Evolutionary conservation across 2,888 invertebrate genomes (phyloP).

Genomic region (Molorchus minor): DNA sequence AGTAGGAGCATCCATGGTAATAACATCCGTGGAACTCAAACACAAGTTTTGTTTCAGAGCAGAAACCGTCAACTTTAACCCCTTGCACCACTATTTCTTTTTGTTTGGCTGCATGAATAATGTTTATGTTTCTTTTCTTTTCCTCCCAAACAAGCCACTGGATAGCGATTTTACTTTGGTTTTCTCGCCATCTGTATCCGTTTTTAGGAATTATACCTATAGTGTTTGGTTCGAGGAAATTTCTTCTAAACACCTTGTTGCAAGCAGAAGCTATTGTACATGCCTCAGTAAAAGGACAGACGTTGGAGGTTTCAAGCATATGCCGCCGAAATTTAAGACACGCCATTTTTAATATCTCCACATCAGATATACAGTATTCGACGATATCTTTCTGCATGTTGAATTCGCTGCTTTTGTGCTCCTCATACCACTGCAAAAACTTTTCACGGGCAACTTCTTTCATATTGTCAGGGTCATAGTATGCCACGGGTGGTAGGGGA

Average conservation of each 20-base stretch:
- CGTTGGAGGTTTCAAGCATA: neutral
- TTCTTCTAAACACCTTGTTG: neutral
- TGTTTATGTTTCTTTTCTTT: neutral
- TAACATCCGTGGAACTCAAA: constrained; percentile 3
- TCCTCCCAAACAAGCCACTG: too few species aligned
- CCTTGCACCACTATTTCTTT: neutral
- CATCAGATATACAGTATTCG: constrained; percentile 3
- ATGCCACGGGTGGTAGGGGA: constrained; percentile 21
- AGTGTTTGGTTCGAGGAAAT: too few species aligned
- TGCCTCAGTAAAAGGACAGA: neutral
- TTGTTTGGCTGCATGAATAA: too few species aligned
- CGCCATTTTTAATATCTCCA: neutral
- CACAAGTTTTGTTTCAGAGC: neutral
- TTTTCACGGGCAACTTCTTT: constrained; percentile 1
- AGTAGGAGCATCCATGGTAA: neutral
- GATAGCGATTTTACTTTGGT: too few species aligned
- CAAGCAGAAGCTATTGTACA: constrained; percentile 7
- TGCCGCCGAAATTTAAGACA: constrained; percentile 4
- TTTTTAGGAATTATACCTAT: too few species aligned
- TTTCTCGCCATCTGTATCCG: too few species aligned
- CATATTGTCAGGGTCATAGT: constrained; percentile 26
- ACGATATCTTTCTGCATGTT: neutral
- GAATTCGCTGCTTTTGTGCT: constrained; percentile 5
- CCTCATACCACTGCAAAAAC: constrained; percentile 33
- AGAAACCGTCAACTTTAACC: constrained; percentile 1